Evolutionary conservation across 2,888 invertebrate species (phyloP).

Genomic region (Cyclophora albipunctata): DNA sequence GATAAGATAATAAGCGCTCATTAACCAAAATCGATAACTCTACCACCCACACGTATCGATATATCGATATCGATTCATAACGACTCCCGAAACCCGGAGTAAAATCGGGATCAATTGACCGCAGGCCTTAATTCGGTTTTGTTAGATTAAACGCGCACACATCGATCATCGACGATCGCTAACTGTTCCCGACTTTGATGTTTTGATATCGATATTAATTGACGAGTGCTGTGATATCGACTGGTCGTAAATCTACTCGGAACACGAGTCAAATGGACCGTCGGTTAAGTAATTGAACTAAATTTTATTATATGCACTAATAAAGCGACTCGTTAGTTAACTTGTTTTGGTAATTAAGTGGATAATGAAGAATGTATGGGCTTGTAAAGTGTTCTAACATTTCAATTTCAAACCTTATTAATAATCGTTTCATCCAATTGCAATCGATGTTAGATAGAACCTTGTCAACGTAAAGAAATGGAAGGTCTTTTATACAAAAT

Average conservation of each 20-base stretch:
- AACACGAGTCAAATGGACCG: conserved; percentile 16
- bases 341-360: no score
- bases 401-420: no score
- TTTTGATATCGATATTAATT: conserved; percentile 49
- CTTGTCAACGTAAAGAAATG: no score
- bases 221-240: conserved; percentile 32
- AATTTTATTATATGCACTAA: no score
- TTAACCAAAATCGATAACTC: conserved; percentile 43
- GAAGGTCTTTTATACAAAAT: no score
- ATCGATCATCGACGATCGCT: conserved; percentile 47
- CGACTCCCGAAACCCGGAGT: conserved; percentile 28
- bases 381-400: no score
- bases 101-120: conserved; percentile 17
- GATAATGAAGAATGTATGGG: no score
- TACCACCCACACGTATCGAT: conserved; percentile 43
- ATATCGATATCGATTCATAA: conserved; percentile 23
- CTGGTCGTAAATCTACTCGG: conserved; percentile 35
- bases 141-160: conserved; percentile 33
- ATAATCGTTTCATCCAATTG: no score
- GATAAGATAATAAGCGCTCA: conserved; percentile 56
- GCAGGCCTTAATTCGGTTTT: conserved; percentile 21
- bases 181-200: conserved; percentile 45
- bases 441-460: no score
- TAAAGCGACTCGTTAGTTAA: no score
- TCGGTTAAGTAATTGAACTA: no score